Conservation (phyloP, 2,113 vertebrate genomes). For the Chiloscyllium plagiosum region DNA sequence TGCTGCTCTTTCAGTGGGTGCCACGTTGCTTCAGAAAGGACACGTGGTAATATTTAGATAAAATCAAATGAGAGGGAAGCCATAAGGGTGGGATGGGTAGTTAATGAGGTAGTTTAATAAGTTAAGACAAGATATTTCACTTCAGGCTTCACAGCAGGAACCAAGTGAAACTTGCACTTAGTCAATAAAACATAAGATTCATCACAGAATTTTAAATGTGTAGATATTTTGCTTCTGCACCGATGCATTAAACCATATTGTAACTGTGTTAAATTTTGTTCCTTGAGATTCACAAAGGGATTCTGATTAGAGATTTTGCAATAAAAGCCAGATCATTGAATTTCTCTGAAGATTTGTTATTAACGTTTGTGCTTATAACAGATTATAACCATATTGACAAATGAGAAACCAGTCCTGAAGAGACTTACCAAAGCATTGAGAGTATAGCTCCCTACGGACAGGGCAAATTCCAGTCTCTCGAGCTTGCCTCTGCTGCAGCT, state of each 20-base stretch:
- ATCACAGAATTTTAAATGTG: not conserved
- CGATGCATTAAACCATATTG: not conserved
- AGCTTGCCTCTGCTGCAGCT: slow-evolving; percentile 76
- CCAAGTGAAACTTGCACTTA: no score
- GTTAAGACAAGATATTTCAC: no score
- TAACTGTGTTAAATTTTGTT: not conserved
- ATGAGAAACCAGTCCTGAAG: no score
- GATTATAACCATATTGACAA: not conserved
- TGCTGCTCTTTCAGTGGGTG: no score
- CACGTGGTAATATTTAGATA: no score
- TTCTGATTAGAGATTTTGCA: not conserved
- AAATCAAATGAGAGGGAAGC: no score
- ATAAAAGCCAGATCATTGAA: not conserved
- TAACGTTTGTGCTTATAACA: not conserved
- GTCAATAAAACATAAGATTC: no score
- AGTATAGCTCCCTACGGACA: slow-evolving; percentile 80
- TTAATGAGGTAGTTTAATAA: no score
- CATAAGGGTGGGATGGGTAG: no score
- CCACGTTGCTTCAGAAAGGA: no score
- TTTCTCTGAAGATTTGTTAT: not conserved
- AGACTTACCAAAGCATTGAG: slow-evolving; percentile 80
- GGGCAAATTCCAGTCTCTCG: slow-evolving; percentile 83
- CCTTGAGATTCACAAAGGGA: not conserved
- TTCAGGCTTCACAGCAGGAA: no score
- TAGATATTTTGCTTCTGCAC: not conserved